Evolutionary conservation across 1,140 invertebrate species (phyloP).

Genomic region (Cydia splendana): DNA sequence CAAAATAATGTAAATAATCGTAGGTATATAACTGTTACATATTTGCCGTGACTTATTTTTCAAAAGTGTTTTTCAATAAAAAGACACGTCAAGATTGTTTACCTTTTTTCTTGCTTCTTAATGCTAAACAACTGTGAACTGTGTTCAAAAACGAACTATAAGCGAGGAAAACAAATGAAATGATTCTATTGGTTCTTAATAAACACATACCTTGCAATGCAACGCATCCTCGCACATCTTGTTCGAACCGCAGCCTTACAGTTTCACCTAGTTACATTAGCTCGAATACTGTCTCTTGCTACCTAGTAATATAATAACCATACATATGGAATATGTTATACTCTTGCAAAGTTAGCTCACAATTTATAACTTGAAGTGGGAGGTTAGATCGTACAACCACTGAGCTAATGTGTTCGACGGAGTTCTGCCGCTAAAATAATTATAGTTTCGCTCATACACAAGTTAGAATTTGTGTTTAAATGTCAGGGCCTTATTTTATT

Average conservation of each 20-base stretch:
- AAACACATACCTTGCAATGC: no score
- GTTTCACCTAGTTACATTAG: constrained; percentile 7
- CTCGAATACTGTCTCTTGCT: not conserved
- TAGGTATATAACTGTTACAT: no score
- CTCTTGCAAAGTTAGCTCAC: not conserved
- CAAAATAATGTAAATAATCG: no score
- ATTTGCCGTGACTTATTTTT: no score
- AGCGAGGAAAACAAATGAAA: no score
- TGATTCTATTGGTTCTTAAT: no score
- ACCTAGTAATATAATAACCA: not conserved
- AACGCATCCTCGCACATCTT: no score
- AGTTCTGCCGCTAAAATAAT: not conserved
- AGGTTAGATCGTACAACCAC: not conserved
- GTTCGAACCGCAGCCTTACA: not conserved
- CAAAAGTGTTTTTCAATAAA: no score
- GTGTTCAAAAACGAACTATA: no score
- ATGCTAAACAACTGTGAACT: no score
- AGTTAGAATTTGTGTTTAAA: not conserved
- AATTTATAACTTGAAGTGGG: constrained; percentile 14
- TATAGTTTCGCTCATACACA: not conserved
- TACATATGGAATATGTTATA: not conserved
- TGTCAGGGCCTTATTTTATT: not conserved
- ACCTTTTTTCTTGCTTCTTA: no score
- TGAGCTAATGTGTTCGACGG: not conserved
- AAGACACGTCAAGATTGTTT: no score